Evolutionary conservation across 2,113 vertebrate genomes (phyloP).

Genomic region (Delphinus delphis): DNA sequence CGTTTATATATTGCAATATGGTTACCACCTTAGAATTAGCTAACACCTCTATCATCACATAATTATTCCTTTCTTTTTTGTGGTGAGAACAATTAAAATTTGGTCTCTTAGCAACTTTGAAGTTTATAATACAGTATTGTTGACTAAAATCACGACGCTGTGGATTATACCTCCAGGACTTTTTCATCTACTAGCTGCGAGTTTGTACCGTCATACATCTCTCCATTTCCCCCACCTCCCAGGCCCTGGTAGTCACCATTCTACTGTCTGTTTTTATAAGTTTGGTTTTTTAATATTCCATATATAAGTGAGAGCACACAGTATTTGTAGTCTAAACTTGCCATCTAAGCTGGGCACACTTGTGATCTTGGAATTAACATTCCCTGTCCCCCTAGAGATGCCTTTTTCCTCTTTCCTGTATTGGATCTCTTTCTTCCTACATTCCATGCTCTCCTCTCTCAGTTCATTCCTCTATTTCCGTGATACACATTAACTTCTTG

Average conservation of each 20-base stretch:
- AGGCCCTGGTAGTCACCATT: not conserved
- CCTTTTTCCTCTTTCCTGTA: not conserved
- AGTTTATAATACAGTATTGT: not conserved
- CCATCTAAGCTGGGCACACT: not conserved
- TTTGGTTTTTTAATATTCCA: not conserved
- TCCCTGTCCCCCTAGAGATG: too few relatives aligned
- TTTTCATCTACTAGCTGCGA: not conserved
- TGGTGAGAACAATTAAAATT: not conserved
- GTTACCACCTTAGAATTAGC: not conserved
- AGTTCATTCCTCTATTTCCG: not conserved
- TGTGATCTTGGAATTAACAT: not conserved
- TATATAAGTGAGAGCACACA: not conserved
- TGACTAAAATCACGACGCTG: not conserved
- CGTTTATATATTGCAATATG: not conserved
- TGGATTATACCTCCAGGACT: not conserved
- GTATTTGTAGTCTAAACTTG: not conserved
- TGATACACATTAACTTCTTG: not conserved
- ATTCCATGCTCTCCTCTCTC: not conserved
- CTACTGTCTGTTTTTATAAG: not conserved
- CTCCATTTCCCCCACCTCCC: accelerated
- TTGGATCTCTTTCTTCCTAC: not conserved
- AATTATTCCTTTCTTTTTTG: not conserved
- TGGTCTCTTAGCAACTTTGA: not conserved
- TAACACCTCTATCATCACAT: not conserved
- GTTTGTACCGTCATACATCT: not conserved